These are phyloP conservation scores for Machaerirhynchus nigripectus DNA, from an alignment of 2,113 vertebrate genomes.

Conservation along the genomic window DNA sequence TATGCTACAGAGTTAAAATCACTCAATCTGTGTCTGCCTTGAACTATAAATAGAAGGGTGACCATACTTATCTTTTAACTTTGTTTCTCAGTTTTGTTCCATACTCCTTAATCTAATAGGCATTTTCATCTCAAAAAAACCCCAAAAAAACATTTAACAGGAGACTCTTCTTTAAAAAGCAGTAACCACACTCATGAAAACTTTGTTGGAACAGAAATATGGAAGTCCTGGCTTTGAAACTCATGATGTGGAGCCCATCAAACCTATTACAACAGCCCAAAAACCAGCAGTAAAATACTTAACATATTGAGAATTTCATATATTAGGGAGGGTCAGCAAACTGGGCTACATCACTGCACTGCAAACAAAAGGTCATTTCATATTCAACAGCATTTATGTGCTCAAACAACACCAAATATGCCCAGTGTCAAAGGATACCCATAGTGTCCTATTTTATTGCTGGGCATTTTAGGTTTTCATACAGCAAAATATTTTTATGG, in stretches of 20 bases:
- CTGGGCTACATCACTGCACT: neutral
- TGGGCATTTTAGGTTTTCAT: neutral
- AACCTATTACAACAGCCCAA: neutral
- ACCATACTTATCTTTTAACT: neutral
- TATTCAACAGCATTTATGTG: neutral
- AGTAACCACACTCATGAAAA: neutral
- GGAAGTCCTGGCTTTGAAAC: neutral
- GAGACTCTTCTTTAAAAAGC: neutral
- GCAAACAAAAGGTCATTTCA: neutral
- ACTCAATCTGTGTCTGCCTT: neutral
- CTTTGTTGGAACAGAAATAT: neutral
- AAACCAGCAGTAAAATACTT: neutral
- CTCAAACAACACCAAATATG: neutral
- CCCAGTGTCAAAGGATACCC: neutral
- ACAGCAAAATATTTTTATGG: neutral
- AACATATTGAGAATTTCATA: neutral
- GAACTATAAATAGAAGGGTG: neutral
- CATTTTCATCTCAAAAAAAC: neutral
- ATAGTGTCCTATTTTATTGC: rapidly evolving
- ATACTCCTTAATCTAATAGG: neutral
- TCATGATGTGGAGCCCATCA: neutral
- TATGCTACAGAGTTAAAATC: neutral
- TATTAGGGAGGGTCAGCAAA: neutral
- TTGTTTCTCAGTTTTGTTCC: neutral
- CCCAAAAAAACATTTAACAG: neutral